Conservation (phyloP, 1,140 invertebrate species). For the Dufourea novaeangliae region DNA sequence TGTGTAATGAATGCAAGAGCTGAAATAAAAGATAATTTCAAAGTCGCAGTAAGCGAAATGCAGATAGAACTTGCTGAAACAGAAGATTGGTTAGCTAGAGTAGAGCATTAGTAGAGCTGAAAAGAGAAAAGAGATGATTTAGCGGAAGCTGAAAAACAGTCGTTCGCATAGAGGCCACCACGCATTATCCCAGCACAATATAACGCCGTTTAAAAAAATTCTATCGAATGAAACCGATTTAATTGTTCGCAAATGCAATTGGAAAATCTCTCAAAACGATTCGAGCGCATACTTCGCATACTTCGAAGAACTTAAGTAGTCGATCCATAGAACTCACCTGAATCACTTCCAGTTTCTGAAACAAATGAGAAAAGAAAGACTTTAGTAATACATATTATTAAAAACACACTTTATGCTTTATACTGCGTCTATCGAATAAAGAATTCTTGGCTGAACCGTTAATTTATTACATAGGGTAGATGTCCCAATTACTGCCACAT, state of each 20-base stretch:
- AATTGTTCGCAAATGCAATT: conserved; percentile 26
- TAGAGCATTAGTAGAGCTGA: conserved; percentile 9
- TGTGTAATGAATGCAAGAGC: background rate
- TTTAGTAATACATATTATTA: background rate
- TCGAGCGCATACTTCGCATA: conserved; percentile 65
- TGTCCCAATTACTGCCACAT: no score
- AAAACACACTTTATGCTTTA: background rate
- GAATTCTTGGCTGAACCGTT: no score
- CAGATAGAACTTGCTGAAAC: conserved; percentile 20
- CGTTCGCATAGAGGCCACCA: background rate
- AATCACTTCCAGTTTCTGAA: conserved; percentile 71
- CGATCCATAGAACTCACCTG: conserved; percentile 63
- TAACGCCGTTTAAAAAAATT: background rate
- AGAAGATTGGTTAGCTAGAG: background rate
- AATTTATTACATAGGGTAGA: no score
- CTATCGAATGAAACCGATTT: background rate
- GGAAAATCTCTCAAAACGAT: conserved; percentile 19
- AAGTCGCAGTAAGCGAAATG: background rate
- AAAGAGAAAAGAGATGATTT: conserved; percentile 8
- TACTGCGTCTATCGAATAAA: background rate
- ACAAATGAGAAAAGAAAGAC: conserved; percentile 39
- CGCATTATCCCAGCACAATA: background rate
- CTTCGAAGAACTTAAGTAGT: conserved; percentile 22
- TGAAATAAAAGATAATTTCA: conserved; percentile 13
- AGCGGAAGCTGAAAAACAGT: conserved; percentile 17